phyloP scores from a whole-genome alignment of 2,113 vertebrate genomes.

The Xenus cinereus region DNA sequence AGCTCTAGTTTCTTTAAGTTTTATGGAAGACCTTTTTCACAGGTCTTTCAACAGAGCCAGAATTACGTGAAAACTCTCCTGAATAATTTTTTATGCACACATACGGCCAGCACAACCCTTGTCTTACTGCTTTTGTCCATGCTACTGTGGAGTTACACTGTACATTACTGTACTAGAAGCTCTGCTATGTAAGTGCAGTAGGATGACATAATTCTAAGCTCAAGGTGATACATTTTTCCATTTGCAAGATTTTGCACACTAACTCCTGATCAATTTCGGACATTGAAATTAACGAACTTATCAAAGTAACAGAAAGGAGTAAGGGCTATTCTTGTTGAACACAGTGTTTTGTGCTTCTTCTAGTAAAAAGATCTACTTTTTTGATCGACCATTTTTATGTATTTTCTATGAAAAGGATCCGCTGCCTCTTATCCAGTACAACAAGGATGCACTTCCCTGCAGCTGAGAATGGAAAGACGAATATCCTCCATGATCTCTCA shows the following conservation, averaged over 20 bases:
- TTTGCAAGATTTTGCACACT: background rate
- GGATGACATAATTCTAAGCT: background rate
- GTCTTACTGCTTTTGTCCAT: background rate
- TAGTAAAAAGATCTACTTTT: background rate
- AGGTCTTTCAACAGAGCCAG: background rate
- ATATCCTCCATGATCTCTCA: background rate
- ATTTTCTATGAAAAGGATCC: background rate
- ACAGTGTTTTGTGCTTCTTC: background rate
- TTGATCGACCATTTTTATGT: background rate
- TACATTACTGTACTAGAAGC: background rate
- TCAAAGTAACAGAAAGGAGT: background rate
- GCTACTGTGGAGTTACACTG: background rate
- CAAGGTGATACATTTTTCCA: background rate
- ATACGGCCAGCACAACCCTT: background rate
- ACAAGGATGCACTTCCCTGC: background rate
- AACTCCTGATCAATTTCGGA: background rate
- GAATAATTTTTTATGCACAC: background rate
- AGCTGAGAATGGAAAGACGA: background rate
- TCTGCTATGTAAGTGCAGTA: background rate
- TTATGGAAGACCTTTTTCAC: background rate
- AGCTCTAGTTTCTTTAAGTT: background rate
- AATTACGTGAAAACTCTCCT: background rate
- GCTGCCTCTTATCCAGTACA: background rate
- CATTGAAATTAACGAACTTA: background rate
- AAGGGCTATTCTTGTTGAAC: background rate